phyloP scores from a whole-genome alignment of 1,140 invertebrate genomes.

The Pseudomyrmex flavicornis region DNA sequence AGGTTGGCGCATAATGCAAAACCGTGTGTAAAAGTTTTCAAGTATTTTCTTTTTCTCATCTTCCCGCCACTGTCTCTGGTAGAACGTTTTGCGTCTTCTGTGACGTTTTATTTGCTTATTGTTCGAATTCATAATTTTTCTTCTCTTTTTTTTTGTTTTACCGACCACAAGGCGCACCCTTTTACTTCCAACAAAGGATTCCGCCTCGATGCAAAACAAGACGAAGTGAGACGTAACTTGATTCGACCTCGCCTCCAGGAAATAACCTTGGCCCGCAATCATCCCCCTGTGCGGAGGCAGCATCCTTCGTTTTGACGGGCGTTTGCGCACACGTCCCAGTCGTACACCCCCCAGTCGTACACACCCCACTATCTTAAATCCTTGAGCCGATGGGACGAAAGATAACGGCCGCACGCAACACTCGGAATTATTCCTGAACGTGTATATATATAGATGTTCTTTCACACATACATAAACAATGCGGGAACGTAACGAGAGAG shows the following conservation, averaged over 20 bases:
- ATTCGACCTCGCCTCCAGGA: constrained; percentile 42
- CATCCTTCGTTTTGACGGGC: constrained; percentile 25
- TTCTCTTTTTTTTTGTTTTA: no score
- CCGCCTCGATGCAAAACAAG: constrained; percentile 6
- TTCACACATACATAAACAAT: background rate
- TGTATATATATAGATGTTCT: background rate
- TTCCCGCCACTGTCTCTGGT: no score
- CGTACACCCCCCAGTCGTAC: no score
- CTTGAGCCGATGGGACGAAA: background rate
- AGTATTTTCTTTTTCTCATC: no score
- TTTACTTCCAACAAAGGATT: background rate
- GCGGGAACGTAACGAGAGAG: background rate
- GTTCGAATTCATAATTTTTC: no score
- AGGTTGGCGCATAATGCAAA: no score
- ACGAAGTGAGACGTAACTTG: constrained; percentile 29
- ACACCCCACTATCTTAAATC: background rate
- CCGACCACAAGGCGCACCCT: no score
- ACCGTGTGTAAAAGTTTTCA: no score
- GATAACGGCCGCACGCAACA: background rate
- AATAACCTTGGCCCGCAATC: constrained; percentile 59
- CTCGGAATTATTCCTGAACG: constrained; percentile 15
- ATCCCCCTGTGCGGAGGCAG: background rate
- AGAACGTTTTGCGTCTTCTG: no score
- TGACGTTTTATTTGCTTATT: no score
- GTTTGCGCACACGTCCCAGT: background rate